Percentiles rank a stretch among this genome's conserved stretches.
These are phyloP conservation scores for Intellagama lesueurii DNA, from an alignment of 2,797 vertebrate genomes.

Conservation along the genomic window DNA sequence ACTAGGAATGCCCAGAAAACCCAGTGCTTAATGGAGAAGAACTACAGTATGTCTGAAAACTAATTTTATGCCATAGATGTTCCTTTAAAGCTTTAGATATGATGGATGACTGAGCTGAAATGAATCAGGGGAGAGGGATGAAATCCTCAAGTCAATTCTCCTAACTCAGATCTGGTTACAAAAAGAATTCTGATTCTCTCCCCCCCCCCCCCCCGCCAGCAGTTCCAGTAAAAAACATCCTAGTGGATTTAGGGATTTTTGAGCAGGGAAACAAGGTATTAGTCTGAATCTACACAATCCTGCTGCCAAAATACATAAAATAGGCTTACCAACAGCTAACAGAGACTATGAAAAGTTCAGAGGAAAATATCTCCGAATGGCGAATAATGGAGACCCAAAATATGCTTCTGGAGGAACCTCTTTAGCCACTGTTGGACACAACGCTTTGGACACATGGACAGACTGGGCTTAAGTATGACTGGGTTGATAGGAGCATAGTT, in stretches of 20 bases:
- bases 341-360: neutral
- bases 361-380: neutral
- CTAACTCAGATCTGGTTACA: neutral
- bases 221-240: neutral
- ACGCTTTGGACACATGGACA: neutral
- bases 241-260: neutral
- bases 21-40: slow-evolving; percentile 47
- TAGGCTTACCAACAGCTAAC: neutral
- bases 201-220: no score
- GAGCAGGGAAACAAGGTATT: neutral
- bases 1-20: slow-evolving; percentile 42
- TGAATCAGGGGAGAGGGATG: neutral
- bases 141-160: slow-evolving; percentile 9
- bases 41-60: slow-evolving; percentile 36
- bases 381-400: no score
- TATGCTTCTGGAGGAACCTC: neutral
- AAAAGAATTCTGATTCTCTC: neutral
- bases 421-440: neutral
- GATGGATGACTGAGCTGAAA: slow-evolving; percentile 18
- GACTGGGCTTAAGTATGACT: neutral
- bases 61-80: slow-evolving; percentile 36
- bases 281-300: neutral
- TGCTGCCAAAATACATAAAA: neutral
- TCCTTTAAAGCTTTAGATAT: slow-evolving; percentile 30
- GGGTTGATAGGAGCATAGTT: no score